Base-by-base conservation (phyloP, 2,797 vertebrate genomes). In the Squalus acanthias region DNA sequence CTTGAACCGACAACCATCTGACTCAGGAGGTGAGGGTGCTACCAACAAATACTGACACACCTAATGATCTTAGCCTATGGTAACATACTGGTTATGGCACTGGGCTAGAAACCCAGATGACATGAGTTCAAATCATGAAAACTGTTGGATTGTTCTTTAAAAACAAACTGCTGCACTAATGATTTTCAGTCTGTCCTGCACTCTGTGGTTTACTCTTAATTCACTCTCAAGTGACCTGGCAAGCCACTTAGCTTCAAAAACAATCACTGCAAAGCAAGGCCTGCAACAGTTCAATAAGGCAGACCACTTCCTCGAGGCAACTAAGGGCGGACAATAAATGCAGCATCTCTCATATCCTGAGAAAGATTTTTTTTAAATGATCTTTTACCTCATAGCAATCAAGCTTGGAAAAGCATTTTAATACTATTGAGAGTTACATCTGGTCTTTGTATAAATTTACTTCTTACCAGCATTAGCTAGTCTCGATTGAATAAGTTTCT, bases 401-500 rank as follows among this genome's bases (percentile, higher is more conserved):
- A 57, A 89, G 5, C 57, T 60, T 89, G 3, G 87, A 89, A 33
- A 89, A 89, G 53, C 12, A 88, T 89, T 60, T 26, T 10, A 29
- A 60, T 60, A 13, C 87, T 57, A 85, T 63, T 39, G 15, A 60
- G 60, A 92, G 60, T n/a, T 39, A 65, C 5, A 0, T 63, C 57
- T 92, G 33, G 39, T 15, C 60, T 92, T 92, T 92, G 33, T 65
- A 67, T 20, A 65, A 39, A 69, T 65, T 67, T 65, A 10, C 20
- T 67, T 46, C 97, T 96, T 97, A 99, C 99, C 99, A 96, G 99
- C 99, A 98, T 99, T 99, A 96, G 99, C 99, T 57, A 99, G 98
- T 96, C 99, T 98, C 96, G 99, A 99, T 74, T 98, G 98, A 33
- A 99, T 98, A 89, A 99, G 98, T 96, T 98, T 99, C 97, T 99